Percentiles rank a stretch among this genome's conserved stretches.
Evolutionary conservation across 2,888 invertebrate species (phyloP).

Genomic region (Ophion ellenae): DNA sequence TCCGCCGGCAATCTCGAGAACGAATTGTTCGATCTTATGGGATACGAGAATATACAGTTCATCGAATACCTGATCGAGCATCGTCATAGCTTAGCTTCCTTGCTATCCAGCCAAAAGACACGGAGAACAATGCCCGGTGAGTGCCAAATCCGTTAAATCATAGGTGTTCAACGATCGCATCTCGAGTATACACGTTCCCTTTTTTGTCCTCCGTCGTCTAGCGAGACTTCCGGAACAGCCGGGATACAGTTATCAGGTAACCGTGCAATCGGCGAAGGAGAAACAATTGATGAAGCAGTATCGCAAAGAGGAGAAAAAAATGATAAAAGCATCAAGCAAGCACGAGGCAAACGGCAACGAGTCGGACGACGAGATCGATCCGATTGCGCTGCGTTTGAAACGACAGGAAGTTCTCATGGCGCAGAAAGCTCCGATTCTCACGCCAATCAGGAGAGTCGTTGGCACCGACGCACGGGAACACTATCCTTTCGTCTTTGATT

Average conservation of each 20-base stretch:
- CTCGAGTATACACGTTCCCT: slow-evolving; percentile 5
- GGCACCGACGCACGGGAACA: slow-evolving; percentile 81
- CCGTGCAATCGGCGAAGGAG: slow-evolving; percentile 93
- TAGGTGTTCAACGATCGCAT: not conserved
- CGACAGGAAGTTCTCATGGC: slow-evolving; percentile 83
- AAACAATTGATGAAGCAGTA: slow-evolving; percentile 90
- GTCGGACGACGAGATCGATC: slow-evolving; percentile 85
- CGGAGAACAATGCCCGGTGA: slow-evolving; percentile 31
- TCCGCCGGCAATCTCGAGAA: slow-evolving; percentile 88
- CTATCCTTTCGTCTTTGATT: slow-evolving; percentile 96
- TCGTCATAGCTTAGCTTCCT: slow-evolving; percentile 73
- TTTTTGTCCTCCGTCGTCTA: slow-evolving; percentile 48
- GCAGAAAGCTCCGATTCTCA: slow-evolving; percentile 84
- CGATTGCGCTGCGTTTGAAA: slow-evolving; percentile 85
- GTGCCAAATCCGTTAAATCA: slow-evolving; percentile 44
- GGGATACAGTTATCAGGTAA: slow-evolving; percentile 91
- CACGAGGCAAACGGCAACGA: slow-evolving; percentile 82
- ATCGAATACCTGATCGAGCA: slow-evolving; percentile 79
- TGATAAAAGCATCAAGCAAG: slow-evolving; percentile 84
- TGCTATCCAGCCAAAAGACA: slow-evolving; percentile 68
- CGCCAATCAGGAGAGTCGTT: slow-evolving; percentile 78
- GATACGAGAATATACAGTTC: slow-evolving; percentile 88
- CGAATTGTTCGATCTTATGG: slow-evolving; percentile 94
- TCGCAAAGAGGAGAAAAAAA: slow-evolving; percentile 93
- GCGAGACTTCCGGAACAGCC: slow-evolving; percentile 85